Evolutionary conservation across 2,888 invertebrate species (phyloP).

Genomic region (Tineola bisselliella): DNA sequence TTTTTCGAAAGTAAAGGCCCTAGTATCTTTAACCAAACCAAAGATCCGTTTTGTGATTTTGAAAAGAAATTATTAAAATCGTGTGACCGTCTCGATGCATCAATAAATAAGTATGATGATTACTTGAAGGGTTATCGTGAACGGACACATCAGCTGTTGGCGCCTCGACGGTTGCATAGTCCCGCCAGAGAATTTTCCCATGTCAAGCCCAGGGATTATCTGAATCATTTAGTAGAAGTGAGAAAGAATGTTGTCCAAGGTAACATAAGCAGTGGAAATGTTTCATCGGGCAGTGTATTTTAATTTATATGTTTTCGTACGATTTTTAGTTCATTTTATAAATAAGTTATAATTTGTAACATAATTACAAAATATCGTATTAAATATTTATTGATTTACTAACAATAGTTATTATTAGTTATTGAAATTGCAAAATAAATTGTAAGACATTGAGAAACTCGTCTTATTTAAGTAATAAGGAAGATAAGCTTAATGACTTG

Average conservation of each 20-base stretch:
- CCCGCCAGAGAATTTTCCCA: constrained; percentile 21
- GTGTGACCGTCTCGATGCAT: constrained; percentile 38
- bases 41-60: constrained; percentile 26
- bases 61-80: constrained; percentile 40
- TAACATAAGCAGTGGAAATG: constrained; percentile 26
- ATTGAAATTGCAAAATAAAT: too few relatives aligned
- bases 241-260: constrained; percentile 63
- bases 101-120: constrained; percentile 38
- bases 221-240: constrained; percentile 66
- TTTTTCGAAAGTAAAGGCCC: constrained; percentile 25
- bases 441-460: too few relatives aligned
- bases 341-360: too few relatives aligned
- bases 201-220: constrained; percentile 59
- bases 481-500: too few relatives aligned
- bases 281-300: constrained; percentile 10
- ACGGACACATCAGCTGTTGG: not conserved
- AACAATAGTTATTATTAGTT: too few relatives aligned
- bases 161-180: not conserved
- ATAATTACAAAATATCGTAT: too few relatives aligned
- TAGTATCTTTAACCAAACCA: constrained; percentile 16
- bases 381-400: too few relatives aligned
- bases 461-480: too few relatives aligned
- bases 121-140: constrained; percentile 24
- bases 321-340: too few relatives aligned
- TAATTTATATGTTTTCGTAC: not conserved